phyloP scores from a whole-genome alignment of 2,888 invertebrate genomes.

The Rapana venosa region DNA sequence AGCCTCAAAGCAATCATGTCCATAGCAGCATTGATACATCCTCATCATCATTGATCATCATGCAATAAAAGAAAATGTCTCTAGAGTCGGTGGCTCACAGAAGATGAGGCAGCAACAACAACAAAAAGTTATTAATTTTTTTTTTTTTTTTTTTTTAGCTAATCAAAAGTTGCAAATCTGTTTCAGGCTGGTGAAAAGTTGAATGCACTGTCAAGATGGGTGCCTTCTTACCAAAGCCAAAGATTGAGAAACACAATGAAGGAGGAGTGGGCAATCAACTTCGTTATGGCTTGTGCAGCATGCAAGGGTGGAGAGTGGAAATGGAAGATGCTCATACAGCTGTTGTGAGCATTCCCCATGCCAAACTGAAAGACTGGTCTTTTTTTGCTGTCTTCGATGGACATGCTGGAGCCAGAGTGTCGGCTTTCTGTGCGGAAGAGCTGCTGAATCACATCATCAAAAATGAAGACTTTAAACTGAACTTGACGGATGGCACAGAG shows the following conservation, averaged over 20 bases:
- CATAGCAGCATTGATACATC: too few relatives aligned
- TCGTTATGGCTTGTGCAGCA: conserved; percentile 85
- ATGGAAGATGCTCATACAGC: conserved; percentile 97
- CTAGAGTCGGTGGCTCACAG: too few relatives aligned
- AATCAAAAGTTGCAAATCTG: neutral
- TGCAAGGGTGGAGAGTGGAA: conserved; percentile 99
- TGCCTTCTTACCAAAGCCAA: conserved; percentile 99
- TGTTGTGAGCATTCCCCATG: conserved; percentile 84
- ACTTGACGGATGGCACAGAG: conserved; percentile 70
- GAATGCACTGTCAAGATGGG: conserved; percentile 86
- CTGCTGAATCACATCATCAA: conserved; percentile 88
- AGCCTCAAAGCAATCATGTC: too few relatives aligned
- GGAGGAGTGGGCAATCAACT: conserved; percentile 95
- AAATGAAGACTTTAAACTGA: conserved; percentile 88
- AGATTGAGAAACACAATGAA: conserved; percentile 97
- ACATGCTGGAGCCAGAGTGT: conserved; percentile 94
- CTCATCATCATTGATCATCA: too few relatives aligned
- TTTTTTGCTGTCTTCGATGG: conserved; percentile 99
- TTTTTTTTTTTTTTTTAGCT: too few relatives aligned
- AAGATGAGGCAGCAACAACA: too few relatives aligned
- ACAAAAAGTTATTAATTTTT: too few relatives aligned
- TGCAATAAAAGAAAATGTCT: too few relatives aligned
- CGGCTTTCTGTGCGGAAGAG: conserved; percentile 87
- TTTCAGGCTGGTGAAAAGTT: conserved; percentile 20
- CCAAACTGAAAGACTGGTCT: conserved; percentile 81